A percentile compares a stretch with the other conserved stretches of the same genome.
phyloP scores from a whole-genome alignment of 2,888 invertebrate species.

The Vanessa cardui region DNA sequence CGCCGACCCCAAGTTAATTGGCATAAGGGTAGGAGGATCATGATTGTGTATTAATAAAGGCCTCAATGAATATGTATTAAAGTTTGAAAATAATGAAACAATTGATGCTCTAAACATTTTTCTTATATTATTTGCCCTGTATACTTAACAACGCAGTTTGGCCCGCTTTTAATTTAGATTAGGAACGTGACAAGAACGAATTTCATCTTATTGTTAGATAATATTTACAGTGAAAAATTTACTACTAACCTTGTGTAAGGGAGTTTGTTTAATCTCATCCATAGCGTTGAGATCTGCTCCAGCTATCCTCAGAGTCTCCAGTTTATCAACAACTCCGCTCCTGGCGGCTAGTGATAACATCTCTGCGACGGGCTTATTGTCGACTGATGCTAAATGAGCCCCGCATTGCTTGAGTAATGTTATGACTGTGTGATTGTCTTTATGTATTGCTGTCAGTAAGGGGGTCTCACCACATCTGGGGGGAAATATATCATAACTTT shows the following conservation, averaged over 20 bases:
- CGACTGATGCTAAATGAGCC: constrained; percentile 86
- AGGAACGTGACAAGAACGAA: too few species aligned
- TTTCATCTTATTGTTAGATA: too few species aligned
- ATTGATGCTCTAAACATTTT: too few species aligned
- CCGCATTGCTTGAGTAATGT: constrained; percentile 87
- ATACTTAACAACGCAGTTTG: too few species aligned
- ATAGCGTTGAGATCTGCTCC: constrained; percentile 85
- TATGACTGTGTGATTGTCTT: constrained; percentile 85
- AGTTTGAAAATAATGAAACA: too few species aligned
- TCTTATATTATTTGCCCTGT: too few species aligned
- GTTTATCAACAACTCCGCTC: constrained; percentile 79
- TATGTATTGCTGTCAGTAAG: constrained; percentile 86
- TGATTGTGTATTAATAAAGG: too few species aligned
- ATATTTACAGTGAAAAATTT: too few species aligned
- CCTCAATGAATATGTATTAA: too few species aligned
- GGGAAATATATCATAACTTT: constrained; percentile 17
- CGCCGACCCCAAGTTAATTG: too few species aligned
- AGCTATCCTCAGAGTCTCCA: constrained; percentile 85
- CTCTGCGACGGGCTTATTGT: constrained; percentile 83
- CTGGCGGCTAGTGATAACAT: constrained; percentile 86
- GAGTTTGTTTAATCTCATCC: constrained; percentile 86
- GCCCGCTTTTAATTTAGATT: too few species aligned
- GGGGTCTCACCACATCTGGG: constrained; percentile 85
- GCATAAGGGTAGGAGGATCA: too few species aligned
- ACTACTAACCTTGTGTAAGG: constrained; percentile 85